A percentile compares a stretch with the other conserved stretches of the same genome.
phyloP scores from a whole-genome alignment of 2,797 vertebrate genomes.

The Somateria mollissima region DNA sequence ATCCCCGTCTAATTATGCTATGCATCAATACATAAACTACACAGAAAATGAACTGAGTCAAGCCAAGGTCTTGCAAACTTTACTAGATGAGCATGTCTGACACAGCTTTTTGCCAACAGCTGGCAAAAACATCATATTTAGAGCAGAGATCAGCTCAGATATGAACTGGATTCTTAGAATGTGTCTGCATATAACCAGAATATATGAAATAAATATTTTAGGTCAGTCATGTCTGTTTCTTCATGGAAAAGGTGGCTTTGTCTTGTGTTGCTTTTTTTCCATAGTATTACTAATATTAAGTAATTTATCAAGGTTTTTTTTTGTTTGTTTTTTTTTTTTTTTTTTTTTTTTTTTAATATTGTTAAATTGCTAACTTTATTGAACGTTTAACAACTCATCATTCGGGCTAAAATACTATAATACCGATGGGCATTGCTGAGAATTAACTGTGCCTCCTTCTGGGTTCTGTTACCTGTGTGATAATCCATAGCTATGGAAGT shows the following conservation, averaged over 20 bases:
- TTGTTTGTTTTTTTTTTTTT: accelerated
- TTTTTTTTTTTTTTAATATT: background rate
- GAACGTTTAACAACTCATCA: background rate
- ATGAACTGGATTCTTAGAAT: background rate
- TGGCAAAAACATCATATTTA: background rate
- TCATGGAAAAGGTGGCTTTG: background rate
- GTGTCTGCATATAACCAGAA: background rate
- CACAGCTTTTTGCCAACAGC: background rate
- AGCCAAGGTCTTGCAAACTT: background rate
- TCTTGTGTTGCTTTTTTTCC: background rate
- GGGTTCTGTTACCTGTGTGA: background rate
- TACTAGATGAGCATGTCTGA: background rate
- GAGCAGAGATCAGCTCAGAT: background rate
- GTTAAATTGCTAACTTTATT: background rate
- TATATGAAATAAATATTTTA: background rate
- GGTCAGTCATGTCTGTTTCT: background rate
- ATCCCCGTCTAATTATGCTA: background rate
- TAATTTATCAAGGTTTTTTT: accelerated
- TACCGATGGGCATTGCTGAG: background rate
- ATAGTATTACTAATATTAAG: background rate
- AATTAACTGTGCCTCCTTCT: background rate
- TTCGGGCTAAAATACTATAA: background rate
- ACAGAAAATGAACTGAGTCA: background rate
- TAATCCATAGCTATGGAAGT: background rate
- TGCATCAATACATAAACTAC: background rate